A percentile compares a stretch with the other conserved stretches of the same genome.
These are phyloP conservation scores for Alectura lathami DNA, from an alignment of 2,113 vertebrate genomes.

Conservation along the genomic window DNA sequence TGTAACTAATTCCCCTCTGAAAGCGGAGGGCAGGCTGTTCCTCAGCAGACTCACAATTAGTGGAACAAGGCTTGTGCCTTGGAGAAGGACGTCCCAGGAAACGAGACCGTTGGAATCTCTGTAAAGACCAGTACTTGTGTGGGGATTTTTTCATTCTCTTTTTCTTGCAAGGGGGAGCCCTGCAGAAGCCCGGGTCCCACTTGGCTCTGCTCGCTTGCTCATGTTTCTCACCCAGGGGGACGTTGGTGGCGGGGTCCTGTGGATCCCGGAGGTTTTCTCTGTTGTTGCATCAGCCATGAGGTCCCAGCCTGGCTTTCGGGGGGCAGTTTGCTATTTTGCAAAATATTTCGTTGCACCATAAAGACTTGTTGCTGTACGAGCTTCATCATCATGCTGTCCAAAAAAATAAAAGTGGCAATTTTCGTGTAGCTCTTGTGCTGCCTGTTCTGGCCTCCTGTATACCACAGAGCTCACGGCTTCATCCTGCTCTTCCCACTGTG, in stretches of 20 bases:
- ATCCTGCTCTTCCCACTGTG: not conserved
- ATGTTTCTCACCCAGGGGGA: rapidly evolving
- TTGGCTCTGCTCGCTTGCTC: not conserved
- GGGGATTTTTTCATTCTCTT: not conserved
- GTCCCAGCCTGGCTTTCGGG: rapidly evolving
- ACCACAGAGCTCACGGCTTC: not conserved
- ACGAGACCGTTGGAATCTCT: not conserved
- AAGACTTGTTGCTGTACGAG: rapidly evolving
- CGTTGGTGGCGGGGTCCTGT: rapidly evolving
- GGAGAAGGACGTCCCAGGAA: not conserved
- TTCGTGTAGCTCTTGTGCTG: not conserved
- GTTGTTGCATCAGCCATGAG: not conserved
- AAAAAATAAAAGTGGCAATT: rapidly evolving
- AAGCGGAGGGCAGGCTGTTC: not conserved
- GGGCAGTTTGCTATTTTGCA: rapidly evolving
- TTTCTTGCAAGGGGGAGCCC: not conserved
- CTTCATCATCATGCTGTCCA: not conserved
- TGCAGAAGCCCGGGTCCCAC: not conserved
- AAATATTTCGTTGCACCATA: not conserved
- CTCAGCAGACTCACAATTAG: not conserved
- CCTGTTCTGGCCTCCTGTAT: rapidly evolving
- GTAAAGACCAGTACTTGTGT: not conserved
- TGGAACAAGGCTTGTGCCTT: not conserved
- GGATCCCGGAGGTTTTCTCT: not conserved
- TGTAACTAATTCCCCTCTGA: slow-evolving; percentile 27